These are phyloP conservation scores for Cuculus canorus DNA, from an alignment of 2,797 vertebrate species.

Conservation along the genomic window DNA sequence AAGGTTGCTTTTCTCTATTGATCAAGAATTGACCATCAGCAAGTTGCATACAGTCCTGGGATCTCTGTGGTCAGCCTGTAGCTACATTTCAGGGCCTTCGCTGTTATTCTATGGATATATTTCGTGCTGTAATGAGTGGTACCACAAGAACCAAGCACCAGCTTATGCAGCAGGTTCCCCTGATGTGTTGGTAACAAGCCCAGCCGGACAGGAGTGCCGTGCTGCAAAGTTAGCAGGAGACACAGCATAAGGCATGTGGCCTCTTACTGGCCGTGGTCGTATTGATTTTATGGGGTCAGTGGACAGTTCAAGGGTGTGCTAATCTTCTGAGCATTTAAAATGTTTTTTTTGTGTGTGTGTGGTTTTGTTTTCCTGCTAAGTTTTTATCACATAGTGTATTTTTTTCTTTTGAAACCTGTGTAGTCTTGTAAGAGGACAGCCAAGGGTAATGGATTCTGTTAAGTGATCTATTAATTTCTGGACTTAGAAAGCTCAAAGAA, in stretches of 20 bases:
- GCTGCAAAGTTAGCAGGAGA: not conserved
- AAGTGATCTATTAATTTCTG: not conserved
- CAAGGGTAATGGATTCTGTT: not conserved
- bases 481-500: not conserved
- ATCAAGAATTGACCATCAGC: not conserved
- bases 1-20: not conserved
- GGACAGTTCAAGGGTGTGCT: not conserved
- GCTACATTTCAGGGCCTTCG: fast-evolving
- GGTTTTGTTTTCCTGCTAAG: not conserved
- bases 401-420: not conserved
- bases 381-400: not conserved
- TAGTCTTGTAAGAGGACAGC: not conserved
- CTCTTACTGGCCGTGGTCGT: not conserved
- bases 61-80: not conserved
- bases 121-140: fast-evolving
- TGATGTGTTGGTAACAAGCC: not conserved
- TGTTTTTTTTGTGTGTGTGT: not conserved
- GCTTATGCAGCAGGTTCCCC: not conserved
- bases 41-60: fast-evolving
- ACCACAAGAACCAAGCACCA: not conserved
- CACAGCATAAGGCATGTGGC: too few species aligned
- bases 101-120: not conserved
- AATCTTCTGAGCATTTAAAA: not conserved
- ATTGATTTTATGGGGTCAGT: not conserved
- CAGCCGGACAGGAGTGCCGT: fast-evolving